These are phyloP conservation scores for Oegoconia quadripuncta DNA, from an alignment of 2,888 invertebrate species.

Conservation along the genomic window DNA sequence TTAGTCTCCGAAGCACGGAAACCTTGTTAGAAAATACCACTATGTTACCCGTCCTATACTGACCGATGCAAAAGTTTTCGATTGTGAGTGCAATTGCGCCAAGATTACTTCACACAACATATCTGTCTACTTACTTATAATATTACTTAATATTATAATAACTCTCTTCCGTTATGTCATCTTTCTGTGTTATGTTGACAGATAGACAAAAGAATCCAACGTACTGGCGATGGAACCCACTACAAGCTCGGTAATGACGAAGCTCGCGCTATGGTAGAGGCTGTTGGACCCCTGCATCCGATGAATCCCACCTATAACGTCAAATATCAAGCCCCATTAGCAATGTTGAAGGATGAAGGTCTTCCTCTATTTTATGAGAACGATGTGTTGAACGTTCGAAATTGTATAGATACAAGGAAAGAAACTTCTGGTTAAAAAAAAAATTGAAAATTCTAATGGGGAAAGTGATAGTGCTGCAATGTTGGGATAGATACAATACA, in stretches of 20 bases:
- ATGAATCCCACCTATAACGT: conserved; percentile 59
- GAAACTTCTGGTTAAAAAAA: conserved; percentile 2
- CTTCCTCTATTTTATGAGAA: conserved; percentile 57
- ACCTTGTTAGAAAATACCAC: too few relatives aligned
- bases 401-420: not conserved
- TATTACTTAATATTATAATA: too few relatives aligned
- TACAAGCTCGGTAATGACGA: conserved; percentile 66
- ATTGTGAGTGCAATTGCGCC: too few relatives aligned
- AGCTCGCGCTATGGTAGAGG: conserved; percentile 43
- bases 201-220: conserved; percentile 76
- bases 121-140: too few relatives aligned
- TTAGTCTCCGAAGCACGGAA: too few relatives aligned
- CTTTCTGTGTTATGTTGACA: conserved; percentile 19
- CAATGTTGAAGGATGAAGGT: conserved; percentile 45
- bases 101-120: too few relatives aligned
- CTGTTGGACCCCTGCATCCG: conserved; percentile 56
- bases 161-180: not conserved
- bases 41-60: too few relatives aligned
- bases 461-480: too few relatives aligned
- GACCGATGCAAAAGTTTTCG: too few relatives aligned
- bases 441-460: too few relatives aligned
- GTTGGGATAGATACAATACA: too few relatives aligned
- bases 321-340: conserved; percentile 41
- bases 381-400: conserved; percentile 28
- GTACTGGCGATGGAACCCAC: conserved; percentile 84